phyloP scores from a whole-genome alignment of 1,140 invertebrate species.

The Hesperophylax magnus region DNA sequence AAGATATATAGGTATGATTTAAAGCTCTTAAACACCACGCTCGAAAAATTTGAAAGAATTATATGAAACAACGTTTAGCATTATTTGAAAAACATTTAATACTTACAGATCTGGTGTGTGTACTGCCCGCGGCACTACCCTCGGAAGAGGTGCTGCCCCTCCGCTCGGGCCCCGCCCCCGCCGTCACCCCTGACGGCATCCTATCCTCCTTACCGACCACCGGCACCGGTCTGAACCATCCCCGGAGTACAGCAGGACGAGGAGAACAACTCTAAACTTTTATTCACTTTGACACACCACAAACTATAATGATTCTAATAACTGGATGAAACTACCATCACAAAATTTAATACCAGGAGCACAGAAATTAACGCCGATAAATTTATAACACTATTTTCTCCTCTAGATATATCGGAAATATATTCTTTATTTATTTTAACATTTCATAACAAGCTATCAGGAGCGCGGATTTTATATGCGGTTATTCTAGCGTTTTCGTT shows the following conservation, averaged over 20 bases:
- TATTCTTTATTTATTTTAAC: not conserved
- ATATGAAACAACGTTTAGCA: too few relatives aligned
- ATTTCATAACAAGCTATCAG: not conserved
- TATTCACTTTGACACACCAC: not conserved
- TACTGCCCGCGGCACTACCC: constrained; percentile 67
- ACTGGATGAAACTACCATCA: constrained; percentile 3
- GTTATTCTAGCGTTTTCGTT: constrained; percentile 7
- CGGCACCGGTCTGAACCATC: constrained; percentile 34
- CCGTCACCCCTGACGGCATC: constrained; percentile 69
- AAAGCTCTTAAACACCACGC: too few relatives aligned
- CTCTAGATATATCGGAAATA: too few relatives aligned
- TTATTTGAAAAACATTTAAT: not conserved
- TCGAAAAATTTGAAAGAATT: too few relatives aligned
- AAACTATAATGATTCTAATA: not conserved
- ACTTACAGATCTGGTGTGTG: constrained; percentile 68
- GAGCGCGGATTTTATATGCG: not conserved
- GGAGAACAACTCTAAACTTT: not conserved
- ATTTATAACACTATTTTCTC: not conserved
- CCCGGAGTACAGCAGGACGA: not conserved
- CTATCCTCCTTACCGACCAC: constrained; percentile 46
- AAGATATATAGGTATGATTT: too few relatives aligned
- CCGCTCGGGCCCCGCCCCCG: constrained; percentile 65
- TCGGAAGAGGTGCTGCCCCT: constrained; percentile 70
- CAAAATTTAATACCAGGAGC: constrained; percentile 7
- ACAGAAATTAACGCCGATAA: not conserved